phyloP scores from a whole-genome alignment of 2,797 vertebrate genomes.

The Tapirus indicus region DNA sequence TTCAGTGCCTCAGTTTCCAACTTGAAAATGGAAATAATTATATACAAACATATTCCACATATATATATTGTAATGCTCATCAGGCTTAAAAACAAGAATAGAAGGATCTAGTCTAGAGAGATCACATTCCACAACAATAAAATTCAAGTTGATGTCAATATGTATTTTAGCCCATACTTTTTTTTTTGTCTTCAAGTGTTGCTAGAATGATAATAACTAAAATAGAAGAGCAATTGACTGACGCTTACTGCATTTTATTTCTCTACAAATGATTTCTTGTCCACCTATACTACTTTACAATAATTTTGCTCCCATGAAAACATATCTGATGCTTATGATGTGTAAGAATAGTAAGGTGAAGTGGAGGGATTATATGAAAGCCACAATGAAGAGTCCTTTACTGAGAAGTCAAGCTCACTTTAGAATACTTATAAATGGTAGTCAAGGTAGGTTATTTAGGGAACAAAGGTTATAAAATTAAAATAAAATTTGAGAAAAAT shows the following conservation, averaged over 20 bases:
- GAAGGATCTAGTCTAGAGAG: background rate
- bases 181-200: background rate
- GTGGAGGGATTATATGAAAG: background rate
- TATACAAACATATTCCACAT: background rate
- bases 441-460: background rate
- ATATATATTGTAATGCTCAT: background rate
- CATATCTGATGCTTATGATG: background rate
- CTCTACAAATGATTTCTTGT: background rate
- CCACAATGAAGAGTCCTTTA: background rate
- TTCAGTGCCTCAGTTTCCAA: background rate
- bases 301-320: constrained; percentile 11
- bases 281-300: background rate
- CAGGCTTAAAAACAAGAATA: background rate
- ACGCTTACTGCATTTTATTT: background rate
- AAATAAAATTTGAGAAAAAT: background rate
- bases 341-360: background rate
- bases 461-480: constrained; percentile 3
- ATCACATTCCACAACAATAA: background rate
- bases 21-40: background rate
- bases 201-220: background rate
- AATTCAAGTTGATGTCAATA: background rate
- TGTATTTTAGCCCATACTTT: background rate
- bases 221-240: background rate
- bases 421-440: background rate
- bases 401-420: background rate